Evolutionary conservation across 2,113 vertebrate genomes (phyloP).

Genomic region (Cisticola juncidis): DNA sequence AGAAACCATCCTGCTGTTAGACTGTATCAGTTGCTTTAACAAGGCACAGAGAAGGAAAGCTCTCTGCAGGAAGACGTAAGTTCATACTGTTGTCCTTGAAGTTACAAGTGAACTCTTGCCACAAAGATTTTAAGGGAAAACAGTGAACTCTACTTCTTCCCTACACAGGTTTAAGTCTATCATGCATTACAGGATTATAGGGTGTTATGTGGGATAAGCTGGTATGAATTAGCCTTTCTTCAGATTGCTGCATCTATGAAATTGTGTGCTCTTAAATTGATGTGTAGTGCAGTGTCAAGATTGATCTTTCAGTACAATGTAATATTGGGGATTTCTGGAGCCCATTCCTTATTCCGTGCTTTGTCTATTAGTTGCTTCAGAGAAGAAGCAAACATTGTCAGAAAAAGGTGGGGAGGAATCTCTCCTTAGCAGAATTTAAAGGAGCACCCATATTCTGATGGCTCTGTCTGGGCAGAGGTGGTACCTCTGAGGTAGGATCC

Average conservation of each 20-base stretch:
- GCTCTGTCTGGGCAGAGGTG: not conserved
- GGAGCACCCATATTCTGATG: not conserved
- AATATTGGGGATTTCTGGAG: not conserved
- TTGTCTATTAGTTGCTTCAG: not conserved
- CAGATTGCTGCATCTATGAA: not conserved
- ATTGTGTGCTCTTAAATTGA: not conserved
- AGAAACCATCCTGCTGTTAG: not conserved
- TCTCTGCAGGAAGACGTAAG: not conserved
- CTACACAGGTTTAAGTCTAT: not conserved
- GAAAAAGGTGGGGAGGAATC: not conserved
- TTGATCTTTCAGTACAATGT: not conserved
- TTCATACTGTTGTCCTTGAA: not conserved
- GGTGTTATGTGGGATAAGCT: not conserved
- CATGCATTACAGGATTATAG: not conserved
- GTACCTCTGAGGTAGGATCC: not conserved
- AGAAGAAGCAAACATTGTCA: not conserved
- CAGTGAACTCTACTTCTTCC: not conserved
- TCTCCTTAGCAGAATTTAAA: not conserved
- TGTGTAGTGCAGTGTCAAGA: not conserved
- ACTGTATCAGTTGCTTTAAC: not conserved
- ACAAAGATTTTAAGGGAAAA: not conserved
- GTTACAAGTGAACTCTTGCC: rapidly evolving
- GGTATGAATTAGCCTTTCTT: not conserved
- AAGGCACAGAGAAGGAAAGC: not conserved
- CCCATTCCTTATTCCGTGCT: not conserved